Evolutionary conservation across 2,888 invertebrate species (phyloP).

Genomic region (Acanthococcus lagerstroemiae): DNA sequence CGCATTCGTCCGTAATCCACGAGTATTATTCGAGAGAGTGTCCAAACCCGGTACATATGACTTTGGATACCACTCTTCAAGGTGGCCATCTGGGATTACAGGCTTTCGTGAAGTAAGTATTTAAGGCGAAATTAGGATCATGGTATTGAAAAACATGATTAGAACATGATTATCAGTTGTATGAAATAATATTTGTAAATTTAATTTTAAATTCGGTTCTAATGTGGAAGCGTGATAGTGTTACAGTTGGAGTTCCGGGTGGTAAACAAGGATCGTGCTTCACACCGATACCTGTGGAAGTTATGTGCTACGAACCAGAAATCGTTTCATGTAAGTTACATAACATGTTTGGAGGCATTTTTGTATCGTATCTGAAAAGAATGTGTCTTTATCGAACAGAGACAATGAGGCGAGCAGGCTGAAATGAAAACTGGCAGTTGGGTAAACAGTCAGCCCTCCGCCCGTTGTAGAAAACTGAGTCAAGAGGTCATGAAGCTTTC

Average conservation of each 20-base stretch:
- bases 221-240: conserved; percentile 53
- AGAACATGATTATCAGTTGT: no score
- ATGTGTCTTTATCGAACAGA: no score
- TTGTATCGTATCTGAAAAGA: no score
- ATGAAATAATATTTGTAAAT: neutral
- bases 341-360: neutral
- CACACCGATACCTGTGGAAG: conserved; percentile 83
- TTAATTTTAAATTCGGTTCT: no score
- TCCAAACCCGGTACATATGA: conserved; percentile 87
- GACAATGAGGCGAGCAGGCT: no score
- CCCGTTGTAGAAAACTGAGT: no score
- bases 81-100: conserved; percentile 86
- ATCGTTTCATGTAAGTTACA: conserved; percentile 48
- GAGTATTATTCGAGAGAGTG: conserved; percentile 94
- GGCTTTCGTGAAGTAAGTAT: conserved; percentile 67
- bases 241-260: conserved; percentile 84
- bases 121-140: no score
- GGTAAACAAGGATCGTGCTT: conserved; percentile 93
- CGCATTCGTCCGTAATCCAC: conserved; percentile 93
- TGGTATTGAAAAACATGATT: neutral
- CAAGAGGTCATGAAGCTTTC: no score
- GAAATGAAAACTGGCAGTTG: no score
- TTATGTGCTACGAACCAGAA: conserved; percentile 86
- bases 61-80: conserved; percentile 83
- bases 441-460: no score